Evolutionary conservation across 2,113 vertebrate species (phyloP).

Genomic region (Etia nguti): DNA sequence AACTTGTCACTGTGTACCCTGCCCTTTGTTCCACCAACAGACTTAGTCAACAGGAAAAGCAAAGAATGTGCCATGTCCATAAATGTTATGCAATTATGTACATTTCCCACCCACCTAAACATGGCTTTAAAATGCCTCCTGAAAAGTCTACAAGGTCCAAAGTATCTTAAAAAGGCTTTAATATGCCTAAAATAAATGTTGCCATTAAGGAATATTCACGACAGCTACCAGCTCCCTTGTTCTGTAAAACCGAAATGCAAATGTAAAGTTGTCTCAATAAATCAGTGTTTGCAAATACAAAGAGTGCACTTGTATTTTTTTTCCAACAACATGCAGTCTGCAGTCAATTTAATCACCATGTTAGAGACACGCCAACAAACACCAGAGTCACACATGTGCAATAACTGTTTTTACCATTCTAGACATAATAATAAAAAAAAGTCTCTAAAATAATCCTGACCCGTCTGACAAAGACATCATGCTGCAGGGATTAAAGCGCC

Average conservation of each 20-base stretch:
- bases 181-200: background rate
- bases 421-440: slow-evolving; percentile 3
- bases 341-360: background rate
- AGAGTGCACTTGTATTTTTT: background rate
- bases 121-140: background rate
- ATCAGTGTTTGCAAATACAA: background rate
- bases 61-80: background rate
- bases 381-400: background rate
- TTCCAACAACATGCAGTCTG: background rate
- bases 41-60: slow-evolving; percentile 25
- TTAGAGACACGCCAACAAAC: background rate
- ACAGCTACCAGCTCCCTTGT: background rate
- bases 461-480: slow-evolving; percentile 43
- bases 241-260: background rate
- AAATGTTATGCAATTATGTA: background rate
- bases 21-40: background rate
- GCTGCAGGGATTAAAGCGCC: slow-evolving; percentile 34
- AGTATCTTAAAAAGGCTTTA: background rate
- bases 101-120: background rate
- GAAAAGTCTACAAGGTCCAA: background rate
- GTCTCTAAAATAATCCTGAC: slow-evolving; percentile 21
- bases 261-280: background rate
- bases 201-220: background rate
- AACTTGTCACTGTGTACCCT: background rate
- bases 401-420: background rate